Evolutionary conservation across 2,888 invertebrate species (phyloP).

Genomic region (Lithophane ornitopus): DNA sequence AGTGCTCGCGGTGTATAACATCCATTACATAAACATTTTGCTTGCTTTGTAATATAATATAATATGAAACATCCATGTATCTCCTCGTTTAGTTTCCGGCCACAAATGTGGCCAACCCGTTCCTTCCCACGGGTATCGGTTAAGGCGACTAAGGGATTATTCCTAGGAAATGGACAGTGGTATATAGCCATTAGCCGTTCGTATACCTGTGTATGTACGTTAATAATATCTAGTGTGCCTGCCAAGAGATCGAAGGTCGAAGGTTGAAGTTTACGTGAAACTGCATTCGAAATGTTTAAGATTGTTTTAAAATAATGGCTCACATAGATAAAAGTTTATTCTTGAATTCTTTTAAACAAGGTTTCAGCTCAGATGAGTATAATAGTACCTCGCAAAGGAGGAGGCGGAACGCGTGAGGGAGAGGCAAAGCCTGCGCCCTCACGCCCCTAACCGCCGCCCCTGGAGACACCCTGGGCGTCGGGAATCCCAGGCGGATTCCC

Average conservation of each 20-base stretch:
- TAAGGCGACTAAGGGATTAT: constrained; percentile 50
- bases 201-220: constrained; percentile 3
- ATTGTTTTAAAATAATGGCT: neutral
- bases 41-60: neutral
- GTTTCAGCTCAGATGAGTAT: neutral
- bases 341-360: neutral
- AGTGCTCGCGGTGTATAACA: neutral
- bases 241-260: neutral
- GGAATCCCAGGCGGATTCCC: too few species aligned
- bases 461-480: too few species aligned
- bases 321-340: neutral
- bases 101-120: constrained; percentile 24
- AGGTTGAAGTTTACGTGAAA: neutral
- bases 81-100: constrained; percentile 17
- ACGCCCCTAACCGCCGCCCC: too few species aligned
- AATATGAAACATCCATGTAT: constrained; percentile 23
- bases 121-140: constrained; percentile 49
- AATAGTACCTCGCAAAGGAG: too few species aligned
- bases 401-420: too few species aligned
- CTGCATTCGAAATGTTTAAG: neutral
- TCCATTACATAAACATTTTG: neutral
- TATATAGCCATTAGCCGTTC: neutral
- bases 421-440: too few species aligned
- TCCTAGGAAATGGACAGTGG: constrained; percentile 6
- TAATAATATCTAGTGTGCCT: constrained; percentile 9